These are phyloP conservation scores for Eupeodes latifasciatus DNA, from an alignment of 2,888 invertebrate species.

Conservation along the genomic window DNA sequence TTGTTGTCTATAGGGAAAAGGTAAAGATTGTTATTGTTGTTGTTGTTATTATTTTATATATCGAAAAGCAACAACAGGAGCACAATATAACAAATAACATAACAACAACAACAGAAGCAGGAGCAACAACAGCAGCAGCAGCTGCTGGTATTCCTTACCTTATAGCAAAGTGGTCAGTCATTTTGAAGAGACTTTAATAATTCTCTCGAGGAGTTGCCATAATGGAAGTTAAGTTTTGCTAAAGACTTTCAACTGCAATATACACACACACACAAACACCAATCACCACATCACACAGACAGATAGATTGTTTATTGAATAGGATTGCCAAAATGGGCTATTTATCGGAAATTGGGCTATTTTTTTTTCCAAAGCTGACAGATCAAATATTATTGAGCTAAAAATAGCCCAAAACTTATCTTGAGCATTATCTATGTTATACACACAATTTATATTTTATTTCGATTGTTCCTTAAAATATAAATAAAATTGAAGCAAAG, in stretches of 20 bases:
- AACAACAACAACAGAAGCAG: slow-evolving; percentile 33
- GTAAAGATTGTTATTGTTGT: neutral
- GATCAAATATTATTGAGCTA: too few species aligned
- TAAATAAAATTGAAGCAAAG: too few species aligned
- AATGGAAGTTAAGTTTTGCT: slow-evolving; percentile 66
- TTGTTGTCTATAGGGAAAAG: neutral
- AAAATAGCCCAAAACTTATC: too few species aligned
- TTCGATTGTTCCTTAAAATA: too few species aligned
- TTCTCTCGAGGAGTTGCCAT: slow-evolving; percentile 71
- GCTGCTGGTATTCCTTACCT: slow-evolving; percentile 42
- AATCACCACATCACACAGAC: neutral
- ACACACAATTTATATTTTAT: too few species aligned
- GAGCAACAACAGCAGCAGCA: slow-evolving; percentile 42
- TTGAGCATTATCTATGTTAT: too few species aligned
- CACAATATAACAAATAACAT: slow-evolving; percentile 39
- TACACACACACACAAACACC: too few species aligned
- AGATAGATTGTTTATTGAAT: neutral
- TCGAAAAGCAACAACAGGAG: slow-evolving; percentile 61
- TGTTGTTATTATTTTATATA: slow-evolving; percentile 46
- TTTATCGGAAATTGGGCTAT: too few species aligned
- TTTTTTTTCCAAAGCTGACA: too few species aligned
- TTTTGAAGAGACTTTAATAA: slow-evolving; percentile 57
- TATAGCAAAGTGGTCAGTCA: slow-evolving; percentile 65
- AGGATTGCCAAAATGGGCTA: too few species aligned
- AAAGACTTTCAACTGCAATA: slow-evolving; percentile 65